Evolutionary conservation across 2,888 invertebrate species (phyloP).

Genomic region (Bedellia somnulentella): DNA sequence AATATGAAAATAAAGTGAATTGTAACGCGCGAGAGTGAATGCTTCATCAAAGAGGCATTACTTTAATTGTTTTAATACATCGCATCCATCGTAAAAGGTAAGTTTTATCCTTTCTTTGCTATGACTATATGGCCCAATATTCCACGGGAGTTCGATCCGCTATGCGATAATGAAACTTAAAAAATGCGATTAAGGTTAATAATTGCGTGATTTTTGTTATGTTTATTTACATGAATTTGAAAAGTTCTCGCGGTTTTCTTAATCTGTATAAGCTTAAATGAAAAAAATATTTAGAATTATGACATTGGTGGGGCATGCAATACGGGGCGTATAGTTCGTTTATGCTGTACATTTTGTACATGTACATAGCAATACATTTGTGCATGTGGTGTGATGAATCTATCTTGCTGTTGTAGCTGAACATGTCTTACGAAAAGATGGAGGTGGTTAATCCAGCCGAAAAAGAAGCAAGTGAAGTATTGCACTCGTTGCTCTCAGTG

Average conservation of each 20-base stretch:
- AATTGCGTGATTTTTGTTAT: conserved; percentile 63
- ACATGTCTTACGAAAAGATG: conserved; percentile 61
- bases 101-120: conserved; percentile 54
- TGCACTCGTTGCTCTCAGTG: conserved; percentile 67
- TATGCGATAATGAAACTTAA: conserved; percentile 65
- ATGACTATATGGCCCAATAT: conserved; percentile 64
- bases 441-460: conserved; percentile 68
- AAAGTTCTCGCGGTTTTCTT: conserved; percentile 58
- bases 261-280: too few species aligned
- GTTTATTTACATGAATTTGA: conserved; percentile 63
- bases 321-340: too few species aligned
- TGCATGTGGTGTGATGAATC: not conserved
- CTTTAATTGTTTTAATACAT: too few species aligned
- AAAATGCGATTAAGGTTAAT: conserved; percentile 64
- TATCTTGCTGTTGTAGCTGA: conserved; percentile 21
- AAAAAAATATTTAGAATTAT: too few species aligned
- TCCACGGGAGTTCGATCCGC: conserved; percentile 63
- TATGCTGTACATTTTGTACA: conserved; percentile 48
- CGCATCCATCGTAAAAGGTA: too few species aligned
- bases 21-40: conserved; percentile 31
- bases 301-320: too few species aligned
- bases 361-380: conserved; percentile 52
- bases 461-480: conserved; percentile 71
- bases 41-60: conserved; percentile 25
- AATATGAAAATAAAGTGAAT: conserved; percentile 51